Base-by-base conservation (phyloP, 2,113 vertebrate genomes). In the Amphilophus citrinellus region DNA sequence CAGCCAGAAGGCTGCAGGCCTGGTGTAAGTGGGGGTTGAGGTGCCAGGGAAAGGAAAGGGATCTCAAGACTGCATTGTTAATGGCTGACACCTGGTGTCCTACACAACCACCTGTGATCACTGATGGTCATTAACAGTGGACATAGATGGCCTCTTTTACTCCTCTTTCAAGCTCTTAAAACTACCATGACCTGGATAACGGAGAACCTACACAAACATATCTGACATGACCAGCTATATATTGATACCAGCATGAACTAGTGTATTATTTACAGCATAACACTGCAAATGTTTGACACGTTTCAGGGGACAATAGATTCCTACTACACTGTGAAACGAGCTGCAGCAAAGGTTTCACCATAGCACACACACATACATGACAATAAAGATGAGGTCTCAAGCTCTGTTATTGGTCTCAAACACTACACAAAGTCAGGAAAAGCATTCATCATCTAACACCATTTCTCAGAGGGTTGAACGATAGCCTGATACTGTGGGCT, bases 391-490 rank as follows among this genome's bases (percentile, higher is more conserved):
- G 37, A 39, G 37, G 37, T 39, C 9, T 30, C 30, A 30, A 30
- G 30, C 30, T 30, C 30, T 30, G 6, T 39, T 39, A 14, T 47
- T 35, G 9, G 44, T 27, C 7, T 22, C 11, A 35, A 47, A 56
- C 5, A 68, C 53, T 32, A 44, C 65, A 79, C 10, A 20, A 39
- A 20, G 47, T 57, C 73, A 79, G 9, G 10, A 76, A 5, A 13
- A 53, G n/a, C 4, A 82, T 91, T 63, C 59, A 76, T 81, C 65
- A 85, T 30, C n/a, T 57, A 88, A 85, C 66, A 90, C 81, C 77
- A 42, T 14, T 10, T 39, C n/a, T 58, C 47, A 87, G 57, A 82
- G 87, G 56, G 63, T 57, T 84, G 77, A 18, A 14, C 35, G 47
- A 86, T 42, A 24, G 24, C 24, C 24, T 24, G 24, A 24, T 24